Percentiles rank a stretch among this genome's conserved stretches.
Evolutionary conservation across 2,888 invertebrate genomes (phyloP).

Genomic region (Drosophila testacea): DNA sequence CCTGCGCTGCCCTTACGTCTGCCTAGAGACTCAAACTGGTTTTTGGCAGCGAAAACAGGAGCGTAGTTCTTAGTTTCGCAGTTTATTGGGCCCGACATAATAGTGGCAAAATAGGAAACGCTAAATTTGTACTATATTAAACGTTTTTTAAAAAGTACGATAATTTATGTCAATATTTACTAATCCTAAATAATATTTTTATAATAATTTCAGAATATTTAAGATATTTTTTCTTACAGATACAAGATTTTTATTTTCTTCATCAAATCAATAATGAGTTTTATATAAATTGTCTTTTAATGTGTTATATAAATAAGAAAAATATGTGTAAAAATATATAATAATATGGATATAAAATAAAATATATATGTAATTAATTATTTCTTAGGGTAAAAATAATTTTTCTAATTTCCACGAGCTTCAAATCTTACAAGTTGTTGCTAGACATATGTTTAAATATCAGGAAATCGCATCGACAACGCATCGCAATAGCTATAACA

Average conservation of each 20-base stretch:
- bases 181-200: not conserved
- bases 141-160: not conserved
- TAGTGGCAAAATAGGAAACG: not conserved
- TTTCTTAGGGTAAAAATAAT: not conserved
- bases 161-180: no score
- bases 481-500: constrained; percentile 60
- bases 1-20: constrained; percentile 18
- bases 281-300: not conserved
- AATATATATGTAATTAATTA: no score
- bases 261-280: no score
- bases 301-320: no score
- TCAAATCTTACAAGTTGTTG: constrained; percentile 17
- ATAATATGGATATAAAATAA: no score
- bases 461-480: constrained; percentile 23
- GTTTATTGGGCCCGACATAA: constrained; percentile 20
- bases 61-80: constrained; percentile 35
- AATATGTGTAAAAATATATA: no score
- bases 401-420: not conserved
- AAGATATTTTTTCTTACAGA: not conserved
- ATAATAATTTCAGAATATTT: not conserved
- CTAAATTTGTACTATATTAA: not conserved
- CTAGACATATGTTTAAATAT: constrained; percentile 16
- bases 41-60: constrained; percentile 40
- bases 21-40: constrained; percentile 54
- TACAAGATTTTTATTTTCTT: no score